Evolutionary conservation across 2,888 invertebrate species (phyloP).

Genomic region (Oscheius myriophilus): DNA sequence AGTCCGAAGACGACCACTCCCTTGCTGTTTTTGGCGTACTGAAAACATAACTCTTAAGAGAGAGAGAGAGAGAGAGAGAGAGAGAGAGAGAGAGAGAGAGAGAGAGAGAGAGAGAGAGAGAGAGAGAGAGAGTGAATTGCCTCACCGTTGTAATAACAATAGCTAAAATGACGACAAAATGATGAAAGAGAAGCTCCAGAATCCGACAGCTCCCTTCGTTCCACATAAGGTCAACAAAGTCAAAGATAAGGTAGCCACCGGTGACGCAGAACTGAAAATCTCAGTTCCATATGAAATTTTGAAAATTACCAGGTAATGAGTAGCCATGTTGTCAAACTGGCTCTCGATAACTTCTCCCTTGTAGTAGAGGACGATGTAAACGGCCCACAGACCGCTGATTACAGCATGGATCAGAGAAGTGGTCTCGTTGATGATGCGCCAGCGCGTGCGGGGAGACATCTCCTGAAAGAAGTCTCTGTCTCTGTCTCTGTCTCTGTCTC

Average conservation of each 20-base stretch:
- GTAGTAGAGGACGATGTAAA: slow-evolving; percentile 44
- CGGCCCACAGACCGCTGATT: slow-evolving; percentile 55
- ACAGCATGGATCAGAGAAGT: slow-evolving; percentile 66
- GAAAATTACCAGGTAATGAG: slow-evolving; percentile 39
- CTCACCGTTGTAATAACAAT: slow-evolving; percentile 54
- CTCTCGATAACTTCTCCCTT: slow-evolving; percentile 49
- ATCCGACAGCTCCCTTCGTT: slow-evolving; percentile 67
- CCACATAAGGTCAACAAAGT: slow-evolving; percentile 63
- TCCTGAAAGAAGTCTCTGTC: slow-evolving; percentile 24
- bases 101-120: background rate
- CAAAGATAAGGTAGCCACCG: slow-evolving; percentile 67
- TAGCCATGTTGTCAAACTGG: slow-evolving; percentile 39
- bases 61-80: background rate
- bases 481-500: no score
- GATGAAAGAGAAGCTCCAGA: slow-evolving; percentile 68
- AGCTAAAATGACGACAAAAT: slow-evolving; percentile 63
- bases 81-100: background rate
- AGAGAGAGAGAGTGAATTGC: background rate
- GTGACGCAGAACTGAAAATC: slow-evolving; percentile 56
- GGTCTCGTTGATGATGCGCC: slow-evolving; percentile 68
- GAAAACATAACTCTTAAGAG: slow-evolving; percentile 14
- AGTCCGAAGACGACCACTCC: slow-evolving; percentile 66
- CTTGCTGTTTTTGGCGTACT: slow-evolving; percentile 48
- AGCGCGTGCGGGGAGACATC: slow-evolving; percentile 61
- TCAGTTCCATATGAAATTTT: no score